Conservation (phyloP, 2,888 invertebrate species). For the Megamerina dolium region DNA sequence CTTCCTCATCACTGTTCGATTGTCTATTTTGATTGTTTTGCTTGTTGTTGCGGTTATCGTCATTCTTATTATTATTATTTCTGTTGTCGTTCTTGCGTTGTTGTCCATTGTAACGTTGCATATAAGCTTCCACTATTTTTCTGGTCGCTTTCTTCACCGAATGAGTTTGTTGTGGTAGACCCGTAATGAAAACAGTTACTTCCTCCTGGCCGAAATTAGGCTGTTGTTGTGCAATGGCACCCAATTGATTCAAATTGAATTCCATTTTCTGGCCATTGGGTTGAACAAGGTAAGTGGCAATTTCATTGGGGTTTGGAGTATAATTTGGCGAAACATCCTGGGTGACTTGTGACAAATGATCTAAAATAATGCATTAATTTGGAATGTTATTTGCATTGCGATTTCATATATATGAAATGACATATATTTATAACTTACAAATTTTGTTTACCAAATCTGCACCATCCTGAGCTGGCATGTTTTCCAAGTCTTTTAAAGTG, state of each 20-base stretch:
- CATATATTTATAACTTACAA: constrained; percentile 33
- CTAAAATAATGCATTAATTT: constrained; percentile 17
- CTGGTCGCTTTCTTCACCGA: constrained; percentile 30
- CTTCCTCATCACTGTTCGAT: constrained; percentile 17
- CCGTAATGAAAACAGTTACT: constrained; percentile 40
- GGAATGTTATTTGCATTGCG: neutral
- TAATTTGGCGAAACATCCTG: constrained; percentile 30
- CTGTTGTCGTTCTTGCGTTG: constrained; percentile 13
- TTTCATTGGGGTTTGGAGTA: constrained; percentile 33
- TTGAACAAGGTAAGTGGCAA: constrained; percentile 32
- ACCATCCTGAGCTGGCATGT: constrained; percentile 32
- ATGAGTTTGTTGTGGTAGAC: constrained; percentile 32
- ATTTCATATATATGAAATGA: neutral
- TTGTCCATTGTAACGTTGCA: constrained; percentile 33
- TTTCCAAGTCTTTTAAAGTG: constrained; percentile 31
- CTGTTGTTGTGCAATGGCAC: constrained; percentile 19
- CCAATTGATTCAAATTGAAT: constrained; percentile 30
- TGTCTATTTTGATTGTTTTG: neutral
- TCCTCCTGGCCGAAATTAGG: constrained; percentile 34
- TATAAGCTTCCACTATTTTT: constrained; percentile 36
- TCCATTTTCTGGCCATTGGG: constrained; percentile 30
- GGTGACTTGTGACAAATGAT: constrained; percentile 35
- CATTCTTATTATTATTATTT: no score
- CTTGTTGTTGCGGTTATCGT: constrained; percentile 6
- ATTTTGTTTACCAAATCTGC: constrained; percentile 34